Base-by-base conservation (phyloP, 2,888 invertebrate genomes). In the Pharmacophagus antenor region DNA sequence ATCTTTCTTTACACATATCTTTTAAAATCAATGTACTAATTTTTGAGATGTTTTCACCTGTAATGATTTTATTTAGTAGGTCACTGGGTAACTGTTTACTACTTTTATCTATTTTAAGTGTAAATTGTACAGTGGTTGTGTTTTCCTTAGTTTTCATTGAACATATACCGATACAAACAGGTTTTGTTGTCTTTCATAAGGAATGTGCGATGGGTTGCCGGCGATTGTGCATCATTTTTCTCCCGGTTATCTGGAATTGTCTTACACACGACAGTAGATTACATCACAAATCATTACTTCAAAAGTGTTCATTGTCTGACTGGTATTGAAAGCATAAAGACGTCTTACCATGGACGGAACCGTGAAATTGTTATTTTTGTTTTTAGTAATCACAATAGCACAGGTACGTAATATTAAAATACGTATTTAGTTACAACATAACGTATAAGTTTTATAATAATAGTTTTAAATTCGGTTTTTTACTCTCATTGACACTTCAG, bases 331-430 rank as follows among this genome's bases (percentile, higher is more conserved):
- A 17, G 41, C 22, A 8, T n/a, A n/a, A 21, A 22, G 0, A 21
- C 15, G 15, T 6, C 21, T 47, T 22, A 42, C 2, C 2, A 57
- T 57, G 56, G 57, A 58, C 31, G 51, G 51, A 20, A 58, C 21
- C 10, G 58, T 53, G 8, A 58, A 58, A 41, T 53, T 58, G 46
- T 15, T 58, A 0, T 31, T 15, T 44, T 37, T 58, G 3, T 8
- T 8, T 17, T n/a, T 37, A 6, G 18, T 51, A 37, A 37, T 58
- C n/a, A 4, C 57, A 12, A 15, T 37, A 0, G 50, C 18, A 18
- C 44, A 46, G 57, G 57, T 58, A 31, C n/a, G 56, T 50, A 44
- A 22, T 22, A 20, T 20, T n/a, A n/a, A 37, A 15, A 37, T 37
- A n/a, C 15, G n/a, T n/a, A 2, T n/a, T n/a, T n/a, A n/a, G n/a